A percentile compares a stretch with the other conserved stretches of the same genome.
phyloP scores from a whole-genome alignment of 2,888 invertebrate species.

The Polyploca ridens region DNA sequence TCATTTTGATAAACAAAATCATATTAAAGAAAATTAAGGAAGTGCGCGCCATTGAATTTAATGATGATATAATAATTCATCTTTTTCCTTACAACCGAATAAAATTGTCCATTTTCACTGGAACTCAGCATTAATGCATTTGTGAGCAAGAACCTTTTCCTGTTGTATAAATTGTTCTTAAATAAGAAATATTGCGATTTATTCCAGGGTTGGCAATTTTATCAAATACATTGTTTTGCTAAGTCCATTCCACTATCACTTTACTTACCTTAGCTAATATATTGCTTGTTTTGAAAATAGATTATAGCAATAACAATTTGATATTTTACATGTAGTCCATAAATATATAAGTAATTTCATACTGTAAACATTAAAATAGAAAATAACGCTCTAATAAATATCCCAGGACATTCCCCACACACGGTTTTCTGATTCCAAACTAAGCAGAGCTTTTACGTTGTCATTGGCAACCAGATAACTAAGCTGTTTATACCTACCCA shows the following conservation, averaged over 20 bases:
- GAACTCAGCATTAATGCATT: background rate
- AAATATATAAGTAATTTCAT: no score
- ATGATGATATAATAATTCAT: slow-evolving; percentile 1
- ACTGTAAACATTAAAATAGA: no score
- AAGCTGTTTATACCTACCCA: no score
- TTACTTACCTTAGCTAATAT: background rate
- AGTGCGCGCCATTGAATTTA: background rate
- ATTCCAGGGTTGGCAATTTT: background rate
- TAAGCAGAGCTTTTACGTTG: no score
- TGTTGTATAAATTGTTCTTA: slow-evolving; percentile 1
- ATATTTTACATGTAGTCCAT: background rate
- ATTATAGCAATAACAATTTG: background rate
- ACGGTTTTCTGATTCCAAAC: no score
- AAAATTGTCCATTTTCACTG: background rate
- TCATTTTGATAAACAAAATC: background rate
- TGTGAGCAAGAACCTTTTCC: background rate
- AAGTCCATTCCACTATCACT: background rate
- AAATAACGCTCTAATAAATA: no score
- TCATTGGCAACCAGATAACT: no score
- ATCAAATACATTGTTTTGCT: background rate
- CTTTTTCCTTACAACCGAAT: background rate
- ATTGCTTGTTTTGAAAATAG: background rate
- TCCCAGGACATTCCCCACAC: no score
- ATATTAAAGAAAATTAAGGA: background rate
- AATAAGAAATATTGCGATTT: background rate